Conservation (phyloP, 2,888 invertebrate genomes). For the Acanthosepion lycidas region DNA sequence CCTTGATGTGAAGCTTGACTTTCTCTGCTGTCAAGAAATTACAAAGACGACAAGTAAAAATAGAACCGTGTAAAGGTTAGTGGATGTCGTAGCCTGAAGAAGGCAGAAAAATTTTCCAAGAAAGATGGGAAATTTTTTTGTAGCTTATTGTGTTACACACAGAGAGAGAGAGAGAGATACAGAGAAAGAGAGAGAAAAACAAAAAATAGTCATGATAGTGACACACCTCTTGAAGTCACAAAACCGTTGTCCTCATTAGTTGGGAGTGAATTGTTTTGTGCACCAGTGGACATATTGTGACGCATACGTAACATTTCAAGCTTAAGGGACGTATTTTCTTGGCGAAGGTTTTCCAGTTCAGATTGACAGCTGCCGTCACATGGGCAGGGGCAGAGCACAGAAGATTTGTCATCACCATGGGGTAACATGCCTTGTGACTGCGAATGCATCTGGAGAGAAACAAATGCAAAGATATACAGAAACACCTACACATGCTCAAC, state of each 20-base stretch:
- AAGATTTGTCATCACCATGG: neutral
- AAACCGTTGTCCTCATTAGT: neutral
- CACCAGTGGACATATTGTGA: neutral
- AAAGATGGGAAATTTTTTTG: too few species aligned
- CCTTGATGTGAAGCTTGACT: too few species aligned
- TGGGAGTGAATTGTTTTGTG: neutral
- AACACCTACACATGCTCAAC: neutral
- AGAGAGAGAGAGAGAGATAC: neutral
- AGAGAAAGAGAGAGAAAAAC: too few species aligned
- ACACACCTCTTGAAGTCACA: neutral
- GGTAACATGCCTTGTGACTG: neutral
- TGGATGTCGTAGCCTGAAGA: too few species aligned
- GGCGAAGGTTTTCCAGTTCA: constrained; percentile 24
- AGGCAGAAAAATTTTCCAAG: too few species aligned
- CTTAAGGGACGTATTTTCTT: constrained; percentile 39
- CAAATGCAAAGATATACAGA: neutral
- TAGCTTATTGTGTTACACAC: neutral
- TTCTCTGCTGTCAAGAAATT: too few species aligned
- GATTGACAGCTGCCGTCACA: constrained; percentile 38
- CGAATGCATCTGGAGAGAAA: neutral
- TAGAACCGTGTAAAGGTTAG: too few species aligned
- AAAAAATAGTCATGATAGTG: neutral
- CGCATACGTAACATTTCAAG: constrained; percentile 24
- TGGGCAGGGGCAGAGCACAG: neutral
- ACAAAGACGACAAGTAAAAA: too few species aligned